A percentile compares a stretch with the other conserved stretches of the same genome.
Conservation (phyloP, 2,888 invertebrate genomes). For the Elmis aenea region DNA sequence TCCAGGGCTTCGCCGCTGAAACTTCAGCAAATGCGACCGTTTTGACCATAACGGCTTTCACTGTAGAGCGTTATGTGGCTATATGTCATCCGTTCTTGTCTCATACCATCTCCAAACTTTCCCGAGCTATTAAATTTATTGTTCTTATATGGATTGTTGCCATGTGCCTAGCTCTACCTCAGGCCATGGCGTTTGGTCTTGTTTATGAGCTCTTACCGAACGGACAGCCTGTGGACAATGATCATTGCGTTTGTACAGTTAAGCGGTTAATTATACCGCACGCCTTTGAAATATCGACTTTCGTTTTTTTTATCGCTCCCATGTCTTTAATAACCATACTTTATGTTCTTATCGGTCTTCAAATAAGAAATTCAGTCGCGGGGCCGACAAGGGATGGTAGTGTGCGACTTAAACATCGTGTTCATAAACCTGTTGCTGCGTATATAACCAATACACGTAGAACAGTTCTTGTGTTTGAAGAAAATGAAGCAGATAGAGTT, state of each 20-base stretch:
- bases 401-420: conserved; percentile 39
- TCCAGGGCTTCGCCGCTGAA: conserved; percentile 67
- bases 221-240: conserved; percentile 33
- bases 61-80: conserved; percentile 81
- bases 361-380: conserved; percentile 41
- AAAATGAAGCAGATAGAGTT: conserved; percentile 24
- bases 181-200: conserved; percentile 76
- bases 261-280: conserved; percentile 44
- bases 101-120: conserved; percentile 78
- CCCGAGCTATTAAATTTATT: conserved; percentile 72
- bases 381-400: conserved; percentile 38
- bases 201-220: conserved; percentile 40
- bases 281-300: conserved; percentile 52
- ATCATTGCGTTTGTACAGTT: conserved; percentile 40
- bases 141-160: conserved; percentile 74
- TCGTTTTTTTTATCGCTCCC: conserved; percentile 56
- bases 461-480: conserved; percentile 25
- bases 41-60: conserved; percentile 82
- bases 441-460: conserved; percentile 26
- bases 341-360: conserved; percentile 49
- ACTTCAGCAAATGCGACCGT: conserved; percentile 84
- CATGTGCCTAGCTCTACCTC: conserved; percentile 68
- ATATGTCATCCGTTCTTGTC: conserved; percentile 81
- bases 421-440: conserved; percentile 29
- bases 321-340: conserved; percentile 56